Base-by-base conservation (phyloP, 2,888 invertebrate genomes). In the Erebia ligea region DNA sequence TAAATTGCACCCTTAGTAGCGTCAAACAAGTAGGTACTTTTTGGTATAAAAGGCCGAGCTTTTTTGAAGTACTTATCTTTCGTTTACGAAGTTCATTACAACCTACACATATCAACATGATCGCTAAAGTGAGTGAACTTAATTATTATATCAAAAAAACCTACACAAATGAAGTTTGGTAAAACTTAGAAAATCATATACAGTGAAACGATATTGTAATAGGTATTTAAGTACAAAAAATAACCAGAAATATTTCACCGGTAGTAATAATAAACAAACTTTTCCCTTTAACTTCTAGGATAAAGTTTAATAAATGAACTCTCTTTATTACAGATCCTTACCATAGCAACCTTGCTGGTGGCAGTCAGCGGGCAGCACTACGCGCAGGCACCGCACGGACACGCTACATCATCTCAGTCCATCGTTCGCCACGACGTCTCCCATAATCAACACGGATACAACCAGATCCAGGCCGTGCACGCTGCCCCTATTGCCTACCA, bases 41-140 rank as follows among this genome's bases (percentile, higher is more conserved):
- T 65, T 61, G 50, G 65, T 86, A 86, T 87, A 87, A 84, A 86
- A 86, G 81, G 76, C 73, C 58, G 68, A 50, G 34, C 59, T 40
- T 68, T 70, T 71, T 78, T 73, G 70, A 71, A 61, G 76, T 78
- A 76, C 63, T 73, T 77, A 85, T 85, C 86, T 86, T 84, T 86
- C 80, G 78, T 74, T 81, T 79, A 76, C 71, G 76, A 76, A 78
- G 75, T 79, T 80, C 76, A 78, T 71, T 74, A 76, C 74, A 79
- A 78, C 76, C 76, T 76, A 82, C 73, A 75, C 73, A 72, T 74
- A 81, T 11, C 45, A 72, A 81, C 66, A 87, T 87, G 86, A 80
- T 82, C 72, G 79, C 76, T 42, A 85, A 84, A 83, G 87, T 87
- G 72, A 84, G 84, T 79, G 40, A 45, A 42, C 3, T 67, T 54